Conservation (phyloP, 2,797 vertebrate species). For the Gymnocypris eckloni region DNA sequence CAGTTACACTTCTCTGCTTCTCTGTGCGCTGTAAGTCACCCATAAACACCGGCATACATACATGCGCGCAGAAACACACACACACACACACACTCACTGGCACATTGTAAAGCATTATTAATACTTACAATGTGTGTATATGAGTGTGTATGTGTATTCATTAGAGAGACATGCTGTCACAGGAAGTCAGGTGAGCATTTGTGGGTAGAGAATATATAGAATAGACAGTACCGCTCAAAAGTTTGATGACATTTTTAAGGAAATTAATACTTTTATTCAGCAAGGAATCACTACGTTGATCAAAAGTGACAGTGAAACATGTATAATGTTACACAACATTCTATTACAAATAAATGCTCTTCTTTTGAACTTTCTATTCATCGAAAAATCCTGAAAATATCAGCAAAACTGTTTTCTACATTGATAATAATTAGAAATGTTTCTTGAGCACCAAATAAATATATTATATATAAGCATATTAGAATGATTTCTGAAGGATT, state of each 20-base stretch:
- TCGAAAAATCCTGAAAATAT: neutral
- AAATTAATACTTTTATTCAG: neutral
- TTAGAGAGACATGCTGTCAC: neutral
- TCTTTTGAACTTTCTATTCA: neutral
- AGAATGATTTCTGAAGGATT: neutral
- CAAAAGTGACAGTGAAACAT: neutral
- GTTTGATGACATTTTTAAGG: neutral
- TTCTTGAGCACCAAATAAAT: neutral
- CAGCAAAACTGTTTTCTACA: neutral
- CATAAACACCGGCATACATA: constrained; percentile 40
- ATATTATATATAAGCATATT: neutral
- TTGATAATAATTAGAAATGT: neutral
- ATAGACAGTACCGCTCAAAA: neutral
- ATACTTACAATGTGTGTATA: neutral
- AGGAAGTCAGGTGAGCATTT: neutral
- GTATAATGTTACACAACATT: neutral
- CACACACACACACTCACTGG: neutral
- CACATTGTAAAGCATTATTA: neutral
- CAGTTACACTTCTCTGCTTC: constrained; percentile 70
- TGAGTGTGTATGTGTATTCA: constrained; percentile 32
- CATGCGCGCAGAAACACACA: constrained; percentile 37
- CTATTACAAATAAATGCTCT: neutral
- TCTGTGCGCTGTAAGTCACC: constrained; percentile 50
- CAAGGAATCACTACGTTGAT: neutral
- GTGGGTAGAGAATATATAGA: neutral